Percentiles rank a stretch among this genome's conserved stretches.
phyloP scores from a whole-genome alignment of 30 jellyfish, hydroid and myxozoan species.

The Pseudorhiza aurosa region DNA sequence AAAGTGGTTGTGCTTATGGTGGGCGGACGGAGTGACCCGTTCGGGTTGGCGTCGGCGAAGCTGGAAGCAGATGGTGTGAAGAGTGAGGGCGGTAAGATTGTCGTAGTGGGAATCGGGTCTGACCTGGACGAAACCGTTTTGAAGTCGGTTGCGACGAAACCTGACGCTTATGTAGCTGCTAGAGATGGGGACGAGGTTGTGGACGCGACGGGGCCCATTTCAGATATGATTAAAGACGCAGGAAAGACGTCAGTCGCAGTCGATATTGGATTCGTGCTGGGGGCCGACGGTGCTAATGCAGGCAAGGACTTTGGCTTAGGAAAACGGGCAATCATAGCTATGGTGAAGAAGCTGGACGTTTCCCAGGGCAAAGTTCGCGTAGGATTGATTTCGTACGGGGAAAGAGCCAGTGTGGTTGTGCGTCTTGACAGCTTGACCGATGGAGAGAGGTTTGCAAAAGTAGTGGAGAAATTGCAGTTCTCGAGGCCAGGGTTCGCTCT shows the following conservation, averaged over 20 bases:
- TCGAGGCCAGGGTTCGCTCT: slow-evolving; percentile 23
- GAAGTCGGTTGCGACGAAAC: slow-evolving; percentile 12
- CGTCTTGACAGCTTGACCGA: background rate
- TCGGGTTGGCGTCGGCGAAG: background rate
- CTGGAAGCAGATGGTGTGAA: slow-evolving; percentile 6
- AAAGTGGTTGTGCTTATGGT: slow-evolving; percentile 12
- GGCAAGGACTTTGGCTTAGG: background rate
- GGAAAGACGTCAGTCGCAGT: slow-evolving; percentile 11
- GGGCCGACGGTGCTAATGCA: slow-evolving; percentile 53
- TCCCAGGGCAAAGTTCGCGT: background rate
- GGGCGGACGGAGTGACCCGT: slow-evolving; percentile 2
- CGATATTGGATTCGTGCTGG: slow-evolving; percentile 55
- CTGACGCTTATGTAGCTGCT: slow-evolving; percentile 5
- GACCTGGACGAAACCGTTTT: slow-evolving; percentile 17
- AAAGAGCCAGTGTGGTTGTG: background rate
- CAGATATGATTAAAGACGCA: background rate
- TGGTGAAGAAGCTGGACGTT: slow-evolving; percentile 1
- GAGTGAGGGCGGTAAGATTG: background rate
- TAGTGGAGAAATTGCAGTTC: background rate
- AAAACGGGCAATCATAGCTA: background rate
- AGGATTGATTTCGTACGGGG: slow-evolving; percentile 22
- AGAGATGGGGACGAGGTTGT: background rate
- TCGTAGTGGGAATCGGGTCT: slow-evolving; percentile 54
- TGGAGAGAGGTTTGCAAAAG: background rate
- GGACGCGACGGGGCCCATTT: background rate